Evolutionary conservation across 2,113 vertebrate genomes (phyloP), one percentile per base, ranked within the genome.

Genomic region (Seriola dumerili): DNA sequence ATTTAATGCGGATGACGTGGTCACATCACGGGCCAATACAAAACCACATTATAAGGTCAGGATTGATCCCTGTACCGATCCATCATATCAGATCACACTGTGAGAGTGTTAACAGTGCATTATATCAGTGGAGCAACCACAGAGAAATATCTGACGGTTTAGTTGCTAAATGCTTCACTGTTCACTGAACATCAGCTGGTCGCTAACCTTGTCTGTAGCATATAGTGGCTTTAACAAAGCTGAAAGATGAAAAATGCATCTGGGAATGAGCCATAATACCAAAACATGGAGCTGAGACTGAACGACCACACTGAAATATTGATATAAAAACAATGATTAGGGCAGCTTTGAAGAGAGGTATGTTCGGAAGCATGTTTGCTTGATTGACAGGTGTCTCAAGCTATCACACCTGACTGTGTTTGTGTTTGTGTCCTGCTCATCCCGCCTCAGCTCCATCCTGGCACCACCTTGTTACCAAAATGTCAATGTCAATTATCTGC

Each of bases 1-100:
- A 25, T 36, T 67, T 55, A 63, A 69, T 21, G 46, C 32, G 13
- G 36, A 44, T 3, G 21, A 57, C 8, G 38, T 7, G 38, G 46
- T 44, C 76, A 67, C 21, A 48, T 67, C 19, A 6, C 32, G 25
- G 29, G 50, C 48, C 6, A 2, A 69, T 57, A 52, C n/a, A n/a
- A 23, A 50, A 69, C 57, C 8, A 1, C 29, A n/a, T 74, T 46
- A 73, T 74, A 23, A 73, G 50, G 57, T 73, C 40, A 63, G 57
- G n/a, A 38, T 14, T 34, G 64, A 14, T 32, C 17, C 19, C 4
- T 8, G 16, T 40, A 38, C 10, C 9, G 72, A 19, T 32, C 10
- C 10, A 8, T 21, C 62, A 42, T 67, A 23, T 67, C 42, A 48
- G 65, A 67, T 67, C 44, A 44, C 64, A 42, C 21, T 46, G 8